A percentile compares a stretch with the other conserved stretches of the same genome.
Evolutionary conservation across 2,797 vertebrate genomes (phyloP).

Genomic region (Decapterus maruadsi): DNA sequence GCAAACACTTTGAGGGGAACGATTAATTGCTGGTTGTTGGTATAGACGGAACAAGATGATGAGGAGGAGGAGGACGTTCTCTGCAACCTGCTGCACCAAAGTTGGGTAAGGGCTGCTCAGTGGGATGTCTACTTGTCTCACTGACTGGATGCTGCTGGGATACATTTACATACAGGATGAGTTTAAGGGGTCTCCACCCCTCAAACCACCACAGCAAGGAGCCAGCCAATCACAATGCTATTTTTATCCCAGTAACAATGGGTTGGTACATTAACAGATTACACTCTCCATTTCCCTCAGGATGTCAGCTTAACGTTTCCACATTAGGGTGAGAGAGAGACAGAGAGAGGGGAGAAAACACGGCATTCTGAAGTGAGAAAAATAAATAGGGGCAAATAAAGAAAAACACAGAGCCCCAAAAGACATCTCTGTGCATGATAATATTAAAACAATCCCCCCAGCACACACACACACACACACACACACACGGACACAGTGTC

Average conservation of each 20-base stretch:
- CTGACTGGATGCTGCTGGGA: slow-evolving; percentile 13
- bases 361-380: slow-evolving; percentile 35
- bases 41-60: slow-evolving; percentile 22
- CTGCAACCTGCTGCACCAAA: slow-evolving; percentile 4
- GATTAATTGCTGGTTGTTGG: slow-evolving; percentile 55
- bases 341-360: slow-evolving; percentile 20
- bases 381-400: slow-evolving; percentile 9
- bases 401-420: background rate
- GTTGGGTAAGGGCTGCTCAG: background rate
- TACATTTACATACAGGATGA: slow-evolving; percentile 4
- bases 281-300: slow-evolving; percentile 65
- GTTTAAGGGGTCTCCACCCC: slow-evolving; percentile 27
- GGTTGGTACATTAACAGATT: slow-evolving; percentile 76
- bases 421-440: slow-evolving; percentile 19
- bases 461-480: background rate
- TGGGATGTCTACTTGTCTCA: background rate
- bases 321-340: slow-evolving; percentile 55
- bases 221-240: slow-evolving; percentile 70
- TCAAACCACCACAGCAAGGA: slow-evolving; percentile 54
- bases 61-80: slow-evolving; percentile 30
- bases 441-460: background rate
- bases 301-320: slow-evolving; percentile 69
- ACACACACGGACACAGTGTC: background rate
- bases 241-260: slow-evolving; percentile 71
- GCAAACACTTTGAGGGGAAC: slow-evolving; percentile 14